Evolutionary conservation across 92 coral and sea anemone genomes (phyloP).

Genomic region (Isaurus tuberculatus): DNA sequence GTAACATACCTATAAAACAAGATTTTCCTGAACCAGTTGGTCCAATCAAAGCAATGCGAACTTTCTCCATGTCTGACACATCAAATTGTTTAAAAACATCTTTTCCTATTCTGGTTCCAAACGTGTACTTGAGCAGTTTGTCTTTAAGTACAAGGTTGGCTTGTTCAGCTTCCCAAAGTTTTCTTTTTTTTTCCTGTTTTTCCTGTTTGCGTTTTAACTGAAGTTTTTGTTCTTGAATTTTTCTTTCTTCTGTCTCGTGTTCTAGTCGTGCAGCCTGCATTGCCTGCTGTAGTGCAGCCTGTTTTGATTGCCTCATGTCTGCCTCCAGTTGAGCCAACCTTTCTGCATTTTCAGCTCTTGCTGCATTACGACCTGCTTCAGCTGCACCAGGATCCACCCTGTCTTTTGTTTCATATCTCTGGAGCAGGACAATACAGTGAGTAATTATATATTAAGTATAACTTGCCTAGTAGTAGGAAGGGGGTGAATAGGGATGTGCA

Average conservation of each 20-base stretch:
- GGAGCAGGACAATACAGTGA: neutral
- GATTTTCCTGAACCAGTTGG: slow-evolving; percentile 92
- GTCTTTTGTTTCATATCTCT: slow-evolving; percentile 66
- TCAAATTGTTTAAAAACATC: slow-evolving; percentile 60
- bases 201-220: slow-evolving; percentile 46
- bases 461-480: neutral
- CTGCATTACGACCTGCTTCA: slow-evolving; percentile 54
- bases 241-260: slow-evolving; percentile 36
- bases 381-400: slow-evolving; percentile 64
- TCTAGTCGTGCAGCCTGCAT: slow-evolving; percentile 12
- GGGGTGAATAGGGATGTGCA: too few species aligned
- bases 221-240: slow-evolving; percentile 30
- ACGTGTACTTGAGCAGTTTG: slow-evolving; percentile 60
- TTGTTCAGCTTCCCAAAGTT: slow-evolving; percentile 15
- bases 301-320: slow-evolving; percentile 23
- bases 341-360: slow-evolving; percentile 60
- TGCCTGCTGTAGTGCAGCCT: slow-evolving; percentile 1
- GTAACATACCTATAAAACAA: slow-evolving; percentile 68
- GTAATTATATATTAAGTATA: neutral
- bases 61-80: slow-evolving; percentile 61
- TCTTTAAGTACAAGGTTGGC: slow-evolving; percentile 38
- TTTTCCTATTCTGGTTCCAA: slow-evolving; percentile 56
- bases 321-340: slow-evolving; percentile 47
- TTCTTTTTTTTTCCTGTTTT: slow-evolving; percentile 41
- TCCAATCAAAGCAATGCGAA: slow-evolving; percentile 79